phyloP scores from a whole-genome alignment of 2,888 invertebrate genomes.

The Tridacna crocea region DNA sequence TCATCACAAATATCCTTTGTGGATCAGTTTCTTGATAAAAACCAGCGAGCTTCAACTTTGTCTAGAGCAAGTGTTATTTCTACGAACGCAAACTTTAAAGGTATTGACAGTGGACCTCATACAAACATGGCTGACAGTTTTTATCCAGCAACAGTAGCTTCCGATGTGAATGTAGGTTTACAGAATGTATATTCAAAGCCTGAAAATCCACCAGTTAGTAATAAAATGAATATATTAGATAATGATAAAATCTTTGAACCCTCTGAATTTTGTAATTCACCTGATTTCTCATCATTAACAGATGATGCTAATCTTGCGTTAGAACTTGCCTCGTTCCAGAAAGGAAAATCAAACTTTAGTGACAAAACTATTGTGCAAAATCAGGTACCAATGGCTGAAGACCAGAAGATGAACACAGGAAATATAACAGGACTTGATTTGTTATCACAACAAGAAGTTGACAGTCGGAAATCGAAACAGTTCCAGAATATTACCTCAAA shows the following conservation, averaged over 20 bases:
- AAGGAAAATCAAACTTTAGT: conserved; percentile 12
- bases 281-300: conserved; percentile 56
- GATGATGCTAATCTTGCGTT: conserved; percentile 33
- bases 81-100: conserved; percentile 11
- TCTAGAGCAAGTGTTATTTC: conserved; percentile 56
- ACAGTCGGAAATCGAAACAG: conserved; percentile 5
- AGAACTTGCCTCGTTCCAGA: conserved; percentile 28
- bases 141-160: background rate
- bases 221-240: conserved; percentile 19
- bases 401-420: conserved; percentile 5
- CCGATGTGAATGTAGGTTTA: background rate
- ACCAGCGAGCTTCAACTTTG: background rate
- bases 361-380: background rate
- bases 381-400: background rate
- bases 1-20: background rate
- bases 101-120: conserved; percentile 1
- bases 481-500: conserved; percentile 28
- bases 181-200: background rate
- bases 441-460: background rate
- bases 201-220: background rate
- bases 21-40: background rate
- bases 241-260: conserved; percentile 39
- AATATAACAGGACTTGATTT: background rate
- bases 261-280: conserved; percentile 50
- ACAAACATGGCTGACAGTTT: background rate